Conservation (phyloP, 2,888 invertebrate genomes). For the Tipula unca region DNA sequence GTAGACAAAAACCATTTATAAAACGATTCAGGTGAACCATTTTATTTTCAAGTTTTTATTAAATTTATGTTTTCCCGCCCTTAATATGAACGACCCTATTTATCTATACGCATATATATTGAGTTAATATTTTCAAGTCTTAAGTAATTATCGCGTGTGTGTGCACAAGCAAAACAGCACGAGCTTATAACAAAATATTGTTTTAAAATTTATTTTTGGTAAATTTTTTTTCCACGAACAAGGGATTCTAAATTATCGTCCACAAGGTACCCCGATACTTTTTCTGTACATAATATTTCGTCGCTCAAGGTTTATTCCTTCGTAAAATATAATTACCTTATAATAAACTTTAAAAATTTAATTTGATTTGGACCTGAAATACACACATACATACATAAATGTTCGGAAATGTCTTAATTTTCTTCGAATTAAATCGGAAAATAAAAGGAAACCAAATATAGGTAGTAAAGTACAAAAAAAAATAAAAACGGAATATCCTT, state of each 20-base stretch:
- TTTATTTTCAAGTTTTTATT: neutral
- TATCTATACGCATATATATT: no score
- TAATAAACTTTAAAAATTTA: neutral
- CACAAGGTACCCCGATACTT: neutral
- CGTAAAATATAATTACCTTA: neutral
- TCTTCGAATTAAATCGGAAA: neutral
- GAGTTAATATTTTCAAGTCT: neutral
- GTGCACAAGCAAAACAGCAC: neutral
- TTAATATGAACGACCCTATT: no score
- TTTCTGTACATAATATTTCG: neutral
- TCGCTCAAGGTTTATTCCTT: neutral
- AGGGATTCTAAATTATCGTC: neutral
- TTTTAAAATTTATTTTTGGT: neutral
- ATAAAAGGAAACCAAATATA: neutral
- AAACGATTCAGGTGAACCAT: neutral
- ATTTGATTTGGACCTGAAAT: neutral
- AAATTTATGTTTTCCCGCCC: neutral
- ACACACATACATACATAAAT: neutral
- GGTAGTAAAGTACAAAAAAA: neutral
- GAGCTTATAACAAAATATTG: neutral
- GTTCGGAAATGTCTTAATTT: neutral
- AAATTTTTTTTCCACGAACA: neutral
- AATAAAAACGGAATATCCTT: neutral
- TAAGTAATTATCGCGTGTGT: neutral
- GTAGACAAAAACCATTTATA: neutral